Evolutionary conservation across 2,888 invertebrate species (phyloP).

Genomic region (Drosophila lutescens): DNA sequence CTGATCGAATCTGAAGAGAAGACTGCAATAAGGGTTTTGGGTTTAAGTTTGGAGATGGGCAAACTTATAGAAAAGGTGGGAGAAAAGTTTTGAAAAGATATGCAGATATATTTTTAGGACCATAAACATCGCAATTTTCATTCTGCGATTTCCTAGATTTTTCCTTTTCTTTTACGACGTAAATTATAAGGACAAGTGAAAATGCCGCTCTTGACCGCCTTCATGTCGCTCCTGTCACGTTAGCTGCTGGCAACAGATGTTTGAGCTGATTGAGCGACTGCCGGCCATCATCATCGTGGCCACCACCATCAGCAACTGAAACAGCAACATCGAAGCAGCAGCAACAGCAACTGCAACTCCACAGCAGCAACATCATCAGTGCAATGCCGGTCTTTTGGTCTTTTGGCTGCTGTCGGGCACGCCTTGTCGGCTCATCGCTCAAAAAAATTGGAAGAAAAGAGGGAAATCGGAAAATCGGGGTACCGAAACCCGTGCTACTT

Average conservation of each 20-base stretch:
- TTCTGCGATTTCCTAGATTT: background rate
- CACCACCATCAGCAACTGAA: constrained; percentile 5
- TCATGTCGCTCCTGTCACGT: constrained; percentile 61
- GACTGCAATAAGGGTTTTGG: background rate
- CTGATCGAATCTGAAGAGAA: constrained; percentile 21
- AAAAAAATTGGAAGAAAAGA: constrained; percentile 15
- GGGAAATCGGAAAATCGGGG: background rate
- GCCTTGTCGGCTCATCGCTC: constrained; percentile 62
- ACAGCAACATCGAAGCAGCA: constrained; percentile 17
- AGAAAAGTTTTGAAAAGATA: no score
- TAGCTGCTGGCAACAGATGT: constrained; percentile 63
- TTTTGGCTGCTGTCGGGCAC: constrained; percentile 56
- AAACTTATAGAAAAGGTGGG: no score
- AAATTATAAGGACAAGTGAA: constrained; percentile 50
- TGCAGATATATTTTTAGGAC: no score
- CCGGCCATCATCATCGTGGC: constrained; percentile 15
- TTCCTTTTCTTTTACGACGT: constrained; percentile 28
- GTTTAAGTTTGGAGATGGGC: no score
- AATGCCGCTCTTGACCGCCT: constrained; percentile 49
- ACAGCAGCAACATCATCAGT: constrained; percentile 35
- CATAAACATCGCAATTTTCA: background rate
- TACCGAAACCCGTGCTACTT: constrained; percentile 58
- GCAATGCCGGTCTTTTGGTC: constrained; percentile 38
- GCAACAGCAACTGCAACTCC: constrained; percentile 16
- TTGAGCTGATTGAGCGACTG: constrained; percentile 64